phyloP scores from a whole-genome alignment of 2,113 vertebrate genomes.

The Melanerpes aurifrons region DNA sequence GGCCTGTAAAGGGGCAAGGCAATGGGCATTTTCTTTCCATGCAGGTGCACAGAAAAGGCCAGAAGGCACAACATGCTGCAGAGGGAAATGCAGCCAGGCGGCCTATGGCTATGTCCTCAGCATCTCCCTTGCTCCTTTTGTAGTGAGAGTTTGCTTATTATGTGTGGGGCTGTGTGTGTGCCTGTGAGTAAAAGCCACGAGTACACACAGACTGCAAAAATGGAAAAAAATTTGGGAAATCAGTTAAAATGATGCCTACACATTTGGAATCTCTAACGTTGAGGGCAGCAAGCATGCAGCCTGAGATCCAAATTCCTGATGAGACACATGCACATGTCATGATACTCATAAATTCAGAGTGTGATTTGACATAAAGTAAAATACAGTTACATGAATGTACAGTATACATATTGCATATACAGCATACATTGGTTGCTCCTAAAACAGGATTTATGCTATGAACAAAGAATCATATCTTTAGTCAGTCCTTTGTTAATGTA shows the following conservation, averaged over 20 bases:
- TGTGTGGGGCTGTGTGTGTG: background rate
- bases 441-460: background rate
- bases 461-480: background rate
- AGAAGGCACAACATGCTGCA: background rate
- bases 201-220: background rate
- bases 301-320: background rate
- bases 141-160: background rate
- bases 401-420: background rate
- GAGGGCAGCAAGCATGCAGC: background rate
- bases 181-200: rapidly evolving
- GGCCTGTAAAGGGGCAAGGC: background rate
- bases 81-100: background rate
- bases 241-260: background rate
- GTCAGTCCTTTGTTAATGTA: background rate
- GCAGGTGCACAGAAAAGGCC: background rate
- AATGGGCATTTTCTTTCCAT: background rate
- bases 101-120: rapidly evolving
- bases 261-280: background rate
- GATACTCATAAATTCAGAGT: background rate
- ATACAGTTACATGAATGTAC: background rate
- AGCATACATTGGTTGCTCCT: background rate
- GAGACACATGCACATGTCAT: background rate
- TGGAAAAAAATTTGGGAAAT: background rate
- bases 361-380: background rate
- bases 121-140: background rate